Conservation (phyloP, 2,888 invertebrate genomes). For the Drosophila borborema region DNA sequence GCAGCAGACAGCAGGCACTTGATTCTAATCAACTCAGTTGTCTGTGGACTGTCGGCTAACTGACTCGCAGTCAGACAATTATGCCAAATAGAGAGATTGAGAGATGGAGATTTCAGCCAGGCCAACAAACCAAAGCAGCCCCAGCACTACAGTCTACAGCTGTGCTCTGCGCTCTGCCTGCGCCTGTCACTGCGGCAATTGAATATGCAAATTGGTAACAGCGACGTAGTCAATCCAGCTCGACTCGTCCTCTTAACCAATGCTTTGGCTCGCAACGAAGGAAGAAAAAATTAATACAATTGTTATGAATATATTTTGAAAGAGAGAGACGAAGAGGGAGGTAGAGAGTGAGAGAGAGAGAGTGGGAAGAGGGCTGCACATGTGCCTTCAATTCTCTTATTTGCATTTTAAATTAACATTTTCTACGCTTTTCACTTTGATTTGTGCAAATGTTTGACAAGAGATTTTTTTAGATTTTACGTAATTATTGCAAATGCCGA, state of each 20-base stretch:
- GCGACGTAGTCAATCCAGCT: constrained; percentile 47
- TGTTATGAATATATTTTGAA: constrained; percentile 65
- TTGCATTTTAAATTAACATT: constrained; percentile 69
- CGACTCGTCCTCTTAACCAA: constrained; percentile 43
- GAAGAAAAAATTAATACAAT: constrained; percentile 70
- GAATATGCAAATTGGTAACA: constrained; percentile 71
- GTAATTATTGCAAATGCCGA: constrained; percentile 62
- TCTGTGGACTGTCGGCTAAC: constrained; percentile 49
- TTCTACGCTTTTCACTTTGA: constrained; percentile 47
- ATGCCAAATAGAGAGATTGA: constrained; percentile 33
- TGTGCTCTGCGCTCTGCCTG: constrained; percentile 18
- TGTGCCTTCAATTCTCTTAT: constrained; percentile 49
- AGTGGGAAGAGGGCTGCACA: constrained; percentile 10
- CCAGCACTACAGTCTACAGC: constrained; percentile 23
- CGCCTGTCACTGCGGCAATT: constrained; percentile 67
- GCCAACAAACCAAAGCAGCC: constrained; percentile 1
- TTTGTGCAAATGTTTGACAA: constrained; percentile 63
- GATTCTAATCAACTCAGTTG: constrained; percentile 68
- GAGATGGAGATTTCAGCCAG: constrained; percentile 13
- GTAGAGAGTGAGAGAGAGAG: neutral
- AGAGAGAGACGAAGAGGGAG: neutral
- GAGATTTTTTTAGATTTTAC: constrained; percentile 60
- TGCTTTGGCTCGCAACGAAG: constrained; percentile 34
- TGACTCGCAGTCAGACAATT: constrained; percentile 60
- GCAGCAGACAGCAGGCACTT: constrained; percentile 47